Conservation (phyloP, 2,888 invertebrate genomes). For the Alentia gelatinosa region DNA sequence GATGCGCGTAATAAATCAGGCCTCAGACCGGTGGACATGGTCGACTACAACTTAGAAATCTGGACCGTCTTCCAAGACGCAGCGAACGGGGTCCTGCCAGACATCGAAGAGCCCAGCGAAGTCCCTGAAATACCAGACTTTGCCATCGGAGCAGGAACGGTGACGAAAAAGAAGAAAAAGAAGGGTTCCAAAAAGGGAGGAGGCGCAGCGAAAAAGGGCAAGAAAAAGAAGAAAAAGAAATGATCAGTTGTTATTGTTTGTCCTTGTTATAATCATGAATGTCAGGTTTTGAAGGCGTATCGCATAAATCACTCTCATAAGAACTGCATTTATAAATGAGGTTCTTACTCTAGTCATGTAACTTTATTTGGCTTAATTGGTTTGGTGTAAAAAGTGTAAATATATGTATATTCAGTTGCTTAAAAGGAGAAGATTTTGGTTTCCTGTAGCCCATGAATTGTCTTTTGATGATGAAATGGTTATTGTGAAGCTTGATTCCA, state of each 20-base stretch:
- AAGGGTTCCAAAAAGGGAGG: background rate
- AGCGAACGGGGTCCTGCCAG: background rate
- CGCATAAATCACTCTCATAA: too few species aligned
- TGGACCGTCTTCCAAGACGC: background rate
- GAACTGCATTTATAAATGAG: too few species aligned
- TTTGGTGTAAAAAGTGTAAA: too few species aligned
- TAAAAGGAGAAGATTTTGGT: too few species aligned
- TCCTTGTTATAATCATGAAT: background rate
- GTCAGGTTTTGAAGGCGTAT: background rate
- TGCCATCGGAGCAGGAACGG: background rate
- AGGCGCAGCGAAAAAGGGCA: background rate
- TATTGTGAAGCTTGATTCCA: too few species aligned
- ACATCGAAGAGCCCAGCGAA: background rate
- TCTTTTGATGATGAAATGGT: too few species aligned
- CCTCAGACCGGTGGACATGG: constrained; percentile 68
- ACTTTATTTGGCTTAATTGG: too few species aligned
- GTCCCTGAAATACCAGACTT: background rate
- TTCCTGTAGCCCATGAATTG: too few species aligned
- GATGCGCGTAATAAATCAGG: constrained; percentile 50
- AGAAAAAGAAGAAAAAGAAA: constrained; percentile 22
- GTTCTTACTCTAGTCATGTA: too few species aligned
- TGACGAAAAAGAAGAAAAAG: constrained; percentile 12
- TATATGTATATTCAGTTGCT: too few species aligned
- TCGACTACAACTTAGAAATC: constrained; percentile 63
- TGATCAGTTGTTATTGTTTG: background rate